Evolutionary conservation across 1,140 invertebrate genomes (phyloP).

Genomic region (Lasaia peninsularis): DNA sequence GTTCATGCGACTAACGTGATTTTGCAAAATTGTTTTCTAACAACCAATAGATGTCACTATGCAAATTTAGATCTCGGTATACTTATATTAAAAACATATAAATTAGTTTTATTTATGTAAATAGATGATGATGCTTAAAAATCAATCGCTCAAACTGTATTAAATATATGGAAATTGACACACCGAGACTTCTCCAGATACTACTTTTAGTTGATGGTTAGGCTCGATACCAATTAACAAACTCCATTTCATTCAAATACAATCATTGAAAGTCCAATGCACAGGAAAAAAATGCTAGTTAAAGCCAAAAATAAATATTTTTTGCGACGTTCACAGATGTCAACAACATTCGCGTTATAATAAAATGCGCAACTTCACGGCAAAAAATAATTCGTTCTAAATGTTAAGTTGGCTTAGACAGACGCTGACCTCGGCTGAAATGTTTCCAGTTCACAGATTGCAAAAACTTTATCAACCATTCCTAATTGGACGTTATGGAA

Average conservation of each 20-base stretch:
- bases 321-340: background rate
- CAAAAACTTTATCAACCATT: slow-evolving; percentile 10
- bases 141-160: too few relatives aligned
- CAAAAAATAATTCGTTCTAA: slow-evolving; percentile 28
- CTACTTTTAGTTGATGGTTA: too few relatives aligned
- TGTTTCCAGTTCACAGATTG: slow-evolving; percentile 10
- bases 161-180: too few relatives aligned
- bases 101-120: too few relatives aligned
- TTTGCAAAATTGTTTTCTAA: too few relatives aligned
- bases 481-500: slow-evolving; percentile 7
- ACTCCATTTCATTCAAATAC: background rate
- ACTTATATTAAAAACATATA: too few relatives aligned
- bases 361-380: slow-evolving; percentile 25
- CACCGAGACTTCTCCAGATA: too few relatives aligned
- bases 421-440: slow-evolving; percentile 27
- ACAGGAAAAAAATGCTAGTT: background rate
- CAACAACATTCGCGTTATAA: slow-evolving; percentile 10
- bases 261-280: background rate
- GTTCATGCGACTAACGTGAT: too few relatives aligned
- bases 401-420: slow-evolving; percentile 7
- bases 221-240: too few relatives aligned
- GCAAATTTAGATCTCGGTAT: too few relatives aligned
- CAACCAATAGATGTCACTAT: too few relatives aligned
- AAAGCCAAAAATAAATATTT: background rate
- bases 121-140: too few relatives aligned